Conservation (phyloP, 2,888 invertebrate species). For the Sycophila texana region DNA sequence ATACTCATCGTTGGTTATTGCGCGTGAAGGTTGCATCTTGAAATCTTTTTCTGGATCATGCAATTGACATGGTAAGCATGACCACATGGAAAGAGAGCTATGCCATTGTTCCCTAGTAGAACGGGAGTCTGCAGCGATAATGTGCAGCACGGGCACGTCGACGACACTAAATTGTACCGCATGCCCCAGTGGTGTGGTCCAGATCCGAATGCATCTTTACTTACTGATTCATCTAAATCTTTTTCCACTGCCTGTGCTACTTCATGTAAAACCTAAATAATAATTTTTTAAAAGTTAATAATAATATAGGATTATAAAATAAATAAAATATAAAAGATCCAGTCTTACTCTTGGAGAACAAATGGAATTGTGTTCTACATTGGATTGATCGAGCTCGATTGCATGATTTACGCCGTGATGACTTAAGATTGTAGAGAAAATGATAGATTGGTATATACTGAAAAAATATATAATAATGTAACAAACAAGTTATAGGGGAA, state of each 20-base stretch:
- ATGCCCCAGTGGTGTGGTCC: slow-evolving; percentile 78
- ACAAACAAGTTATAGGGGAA: not conserved
- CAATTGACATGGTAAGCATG: slow-evolving; percentile 81
- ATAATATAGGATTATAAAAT: not conserved
- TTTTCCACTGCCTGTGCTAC: slow-evolving; percentile 61
- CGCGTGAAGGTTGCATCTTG: slow-evolving; percentile 72
- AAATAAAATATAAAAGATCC: slow-evolving; percentile 23
- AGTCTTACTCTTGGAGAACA: slow-evolving; percentile 69
- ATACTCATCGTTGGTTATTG: slow-evolving; percentile 48
- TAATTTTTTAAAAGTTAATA: not conserved
- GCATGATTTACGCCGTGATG: slow-evolving; percentile 66
- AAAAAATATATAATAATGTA: slow-evolving; percentile 31
- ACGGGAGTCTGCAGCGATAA: slow-evolving; percentile 79
- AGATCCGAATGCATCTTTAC: slow-evolving; percentile 69
- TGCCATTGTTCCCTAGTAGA: slow-evolving; percentile 79
- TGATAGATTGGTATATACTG: slow-evolving; percentile 70
- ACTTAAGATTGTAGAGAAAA: slow-evolving; percentile 71
- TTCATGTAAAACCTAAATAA: slow-evolving; percentile 44
- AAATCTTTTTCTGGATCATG: slow-evolving; percentile 78
- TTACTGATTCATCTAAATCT: slow-evolving; percentile 64
- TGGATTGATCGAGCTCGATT: slow-evolving; percentile 64
- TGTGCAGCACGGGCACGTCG: slow-evolving; percentile 78
- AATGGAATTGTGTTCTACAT: slow-evolving; percentile 66
- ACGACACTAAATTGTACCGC: slow-evolving; percentile 66
- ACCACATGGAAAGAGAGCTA: slow-evolving; percentile 81